These are phyloP conservation scores for Cepphus grylle DNA, from an alignment of 2,113 vertebrate species.

Conservation along the genomic window DNA sequence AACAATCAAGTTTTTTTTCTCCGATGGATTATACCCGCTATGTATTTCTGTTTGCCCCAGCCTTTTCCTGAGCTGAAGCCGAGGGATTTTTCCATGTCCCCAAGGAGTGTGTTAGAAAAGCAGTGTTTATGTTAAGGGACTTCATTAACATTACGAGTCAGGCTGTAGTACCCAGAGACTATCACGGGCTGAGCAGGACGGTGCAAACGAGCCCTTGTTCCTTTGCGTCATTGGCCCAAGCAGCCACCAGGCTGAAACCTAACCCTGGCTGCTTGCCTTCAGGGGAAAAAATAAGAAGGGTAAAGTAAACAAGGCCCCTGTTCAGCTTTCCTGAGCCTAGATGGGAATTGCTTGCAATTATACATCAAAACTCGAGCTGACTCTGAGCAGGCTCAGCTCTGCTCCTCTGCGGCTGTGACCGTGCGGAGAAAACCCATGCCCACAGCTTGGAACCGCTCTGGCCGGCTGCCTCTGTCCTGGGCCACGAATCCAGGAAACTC, in stretches of 20 bases:
- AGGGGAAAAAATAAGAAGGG: neutral
- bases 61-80: neutral
- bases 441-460: neutral
- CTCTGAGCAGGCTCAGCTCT: neutral
- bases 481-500: neutral
- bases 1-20: neutral
- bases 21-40: rapidly evolving
- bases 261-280: conserved; percentile 32
- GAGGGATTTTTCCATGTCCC: conserved; percentile 32
- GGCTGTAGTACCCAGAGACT: neutral
- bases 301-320: conserved; percentile 32
- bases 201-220: neutral
- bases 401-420: neutral
- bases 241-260: conserved; percentile 22
- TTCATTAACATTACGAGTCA: conserved; percentile 13
- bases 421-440: neutral
- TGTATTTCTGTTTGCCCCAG: neutral
- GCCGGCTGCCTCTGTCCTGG: neutral
- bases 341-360: conserved; percentile 45
- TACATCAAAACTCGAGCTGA: conserved; percentile 8
- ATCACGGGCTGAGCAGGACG: neutral
- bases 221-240: conserved; percentile 28
- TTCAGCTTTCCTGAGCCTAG: conserved; percentile 17
- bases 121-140: conserved; percentile 36
- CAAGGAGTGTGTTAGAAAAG: conserved; percentile 7